Evolutionary conservation across 2,113 vertebrate genomes (phyloP), one percentile per base, ranked within the genome.

Genomic region (Calonectris borealis): DNA sequence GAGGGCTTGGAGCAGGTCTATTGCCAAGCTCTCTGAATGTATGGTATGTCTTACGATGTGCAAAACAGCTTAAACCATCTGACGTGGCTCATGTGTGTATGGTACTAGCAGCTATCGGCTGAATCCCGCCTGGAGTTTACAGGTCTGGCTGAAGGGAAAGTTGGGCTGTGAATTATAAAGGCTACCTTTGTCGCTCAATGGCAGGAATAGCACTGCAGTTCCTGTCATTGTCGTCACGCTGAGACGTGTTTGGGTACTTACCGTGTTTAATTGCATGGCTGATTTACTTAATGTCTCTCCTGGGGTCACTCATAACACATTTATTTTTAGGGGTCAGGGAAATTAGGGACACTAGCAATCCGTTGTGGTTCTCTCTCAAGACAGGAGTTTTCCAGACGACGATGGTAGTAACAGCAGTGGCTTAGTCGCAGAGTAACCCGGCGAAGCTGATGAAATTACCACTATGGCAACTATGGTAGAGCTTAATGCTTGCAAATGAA

Each of bases 261-360:
- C 86, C 6, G 34, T 69, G 57, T 93, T 94, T 94, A 92, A 96
- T 91, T 61, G 70, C 89, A 31, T 21, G 79, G 62, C 79, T 82
- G 60, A 86, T 87, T 68, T 65, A 78, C 83, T 87, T 96, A 91
- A 93, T 90, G 66, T 57, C 75, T 94, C 95, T 94, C 81, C 40
- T 76, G 95, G 71, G 90, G 75, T 91, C 68, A 75, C 40, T 96
- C 93, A 26, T 80, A 79, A 90, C 88, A 93, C 88, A 51, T 88
- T 65, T 93, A 84, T 97, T 88, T 94, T 96, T 86, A 90, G 86
- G 52, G 85, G 95, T 95, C n/a, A 5, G 81, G 92, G 94, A 94
- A 86, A 75, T 88, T 78, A 78, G 88, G 84, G 81, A 85, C 76
- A n/a, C 62, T 54, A 54, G 68, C 44, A 86, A 66, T n/a, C 32